Evolutionary conservation across 2,888 invertebrate species (phyloP).

Genomic region (Drosophila borborema): DNA sequence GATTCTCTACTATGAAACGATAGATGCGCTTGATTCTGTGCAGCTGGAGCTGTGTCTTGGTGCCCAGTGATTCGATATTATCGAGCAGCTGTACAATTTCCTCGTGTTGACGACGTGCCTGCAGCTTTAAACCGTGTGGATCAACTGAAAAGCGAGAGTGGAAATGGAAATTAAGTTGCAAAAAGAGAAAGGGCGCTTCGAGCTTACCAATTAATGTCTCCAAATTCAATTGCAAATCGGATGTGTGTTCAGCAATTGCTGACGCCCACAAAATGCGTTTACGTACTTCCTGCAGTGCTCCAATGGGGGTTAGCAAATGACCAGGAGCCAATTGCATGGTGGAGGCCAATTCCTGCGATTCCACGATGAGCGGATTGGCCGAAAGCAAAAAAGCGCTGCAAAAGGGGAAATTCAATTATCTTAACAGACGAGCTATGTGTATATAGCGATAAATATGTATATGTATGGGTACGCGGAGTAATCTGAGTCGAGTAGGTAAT

Average conservation of each 20-base stretch:
- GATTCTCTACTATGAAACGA: constrained; percentile 81
- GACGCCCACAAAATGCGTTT: constrained; percentile 83
- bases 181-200: constrained; percentile 9
- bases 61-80: constrained; percentile 75
- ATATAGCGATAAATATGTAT: neutral
- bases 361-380: constrained; percentile 83
- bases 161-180: constrained; percentile 57
- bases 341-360: constrained; percentile 80
- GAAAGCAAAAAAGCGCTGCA: constrained; percentile 77
- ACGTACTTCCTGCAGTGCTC: constrained; percentile 83
- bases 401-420: constrained; percentile 8
- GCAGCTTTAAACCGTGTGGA: constrained; percentile 68
- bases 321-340: constrained; percentile 83
- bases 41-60: constrained; percentile 73
- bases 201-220: constrained; percentile 81
- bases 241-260: constrained; percentile 77
- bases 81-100: constrained; percentile 81
- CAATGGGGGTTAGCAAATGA: constrained; percentile 81
- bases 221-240: constrained; percentile 82
- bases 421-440: neutral
- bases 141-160: constrained; percentile 68
- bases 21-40: constrained; percentile 75
- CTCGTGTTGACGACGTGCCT: constrained; percentile 77
- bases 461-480: neutral
- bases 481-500: too few species aligned